A percentile compares a stretch with the other conserved stretches of the same genome.
Conservation (phyloP, 2,797 vertebrate species). For the Hippoglossus hippoglossus region DNA sequence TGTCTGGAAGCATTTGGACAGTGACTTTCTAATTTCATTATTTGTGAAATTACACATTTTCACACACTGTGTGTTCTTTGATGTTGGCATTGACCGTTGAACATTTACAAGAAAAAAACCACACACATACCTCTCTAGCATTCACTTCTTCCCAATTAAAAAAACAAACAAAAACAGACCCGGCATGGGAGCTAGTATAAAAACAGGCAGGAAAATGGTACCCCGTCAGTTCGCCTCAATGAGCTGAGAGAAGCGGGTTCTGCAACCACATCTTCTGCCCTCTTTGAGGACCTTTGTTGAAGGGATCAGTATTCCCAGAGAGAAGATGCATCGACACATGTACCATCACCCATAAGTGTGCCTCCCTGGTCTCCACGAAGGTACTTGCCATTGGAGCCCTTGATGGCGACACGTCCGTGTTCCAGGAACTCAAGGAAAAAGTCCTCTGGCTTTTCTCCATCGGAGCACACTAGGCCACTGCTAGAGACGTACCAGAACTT, state of each 20-base stretch:
- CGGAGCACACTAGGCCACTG: conserved; percentile 90
- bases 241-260: conserved; percentile 38
- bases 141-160: conserved; percentile 54
- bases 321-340: conserved; percentile 81
- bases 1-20: conserved; percentile 6
- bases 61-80: conserved; percentile 26
- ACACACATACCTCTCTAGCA: conserved; percentile 23
- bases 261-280: conserved; percentile 23
- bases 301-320: conserved; percentile 92
- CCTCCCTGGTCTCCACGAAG: conserved; percentile 93
- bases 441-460: conserved; percentile 92
- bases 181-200: conserved; percentile 52
- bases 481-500: conserved; percentile 94
- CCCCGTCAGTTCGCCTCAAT: conserved; percentile 49
- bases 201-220: conserved; percentile 60
- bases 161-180: conserved; percentile 40
- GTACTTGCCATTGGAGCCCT: conserved; percentile 90
- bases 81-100: conserved; percentile 69
- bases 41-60: conserved; percentile 32
- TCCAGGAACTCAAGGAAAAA: conserved; percentile 95
- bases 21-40: conserved; percentile 1
- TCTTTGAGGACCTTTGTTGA: conserved; percentile 21
- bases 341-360: conserved; percentile 89
- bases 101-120: conserved; percentile 19
- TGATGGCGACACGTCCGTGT: conserved; percentile 91